Evolutionary conservation across 2,888 invertebrate species (phyloP).

Genomic region (Liodrosophila aerea): DNA sequence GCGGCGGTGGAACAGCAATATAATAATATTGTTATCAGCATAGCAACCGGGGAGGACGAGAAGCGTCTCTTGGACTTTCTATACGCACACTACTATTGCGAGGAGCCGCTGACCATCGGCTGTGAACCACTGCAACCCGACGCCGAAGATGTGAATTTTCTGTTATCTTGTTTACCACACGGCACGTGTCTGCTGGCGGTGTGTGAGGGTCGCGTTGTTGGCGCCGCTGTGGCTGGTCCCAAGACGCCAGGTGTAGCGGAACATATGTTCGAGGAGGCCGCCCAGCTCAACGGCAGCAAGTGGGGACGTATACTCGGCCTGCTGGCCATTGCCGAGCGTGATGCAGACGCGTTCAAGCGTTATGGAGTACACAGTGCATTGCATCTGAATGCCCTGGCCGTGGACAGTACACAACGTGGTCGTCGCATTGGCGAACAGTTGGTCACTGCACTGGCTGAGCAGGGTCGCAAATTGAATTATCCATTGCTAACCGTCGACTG

Average conservation of each 20-base stretch:
- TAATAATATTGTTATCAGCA: constrained; percentile 46
- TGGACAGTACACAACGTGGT: constrained; percentile 71
- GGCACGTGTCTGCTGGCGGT: constrained; percentile 70
- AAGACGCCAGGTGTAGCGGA: constrained; percentile 63
- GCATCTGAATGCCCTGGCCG: constrained; percentile 77
- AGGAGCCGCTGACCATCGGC: constrained; percentile 78
- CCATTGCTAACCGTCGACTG: constrained; percentile 76
- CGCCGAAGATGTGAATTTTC: constrained; percentile 69
- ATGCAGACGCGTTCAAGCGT: constrained; percentile 69
- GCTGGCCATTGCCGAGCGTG: constrained; percentile 68
- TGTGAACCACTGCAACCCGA: constrained; percentile 68
- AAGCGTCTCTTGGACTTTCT: constrained; percentile 71
- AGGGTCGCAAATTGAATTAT: constrained; percentile 60
- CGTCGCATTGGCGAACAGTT: constrained; percentile 70
- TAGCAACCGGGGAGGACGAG: constrained; percentile 57
- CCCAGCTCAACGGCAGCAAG: constrained; percentile 60
- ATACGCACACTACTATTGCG: constrained; percentile 72
- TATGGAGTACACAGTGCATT: constrained; percentile 65
- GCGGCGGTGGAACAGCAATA: constrained; percentile 14
- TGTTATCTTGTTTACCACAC: constrained; percentile 63
- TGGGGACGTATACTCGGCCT: constrained; percentile 74
- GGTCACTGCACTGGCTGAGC: constrained; percentile 52
- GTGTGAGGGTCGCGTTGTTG: constrained; percentile 58
- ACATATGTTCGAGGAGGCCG: constrained; percentile 60
- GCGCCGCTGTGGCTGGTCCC: constrained; percentile 74